Percentiles rank a stretch among this genome's conserved stretches.
Conservation (phyloP, 2,888 invertebrate genomes). For the Drosophila histrio region DNA sequence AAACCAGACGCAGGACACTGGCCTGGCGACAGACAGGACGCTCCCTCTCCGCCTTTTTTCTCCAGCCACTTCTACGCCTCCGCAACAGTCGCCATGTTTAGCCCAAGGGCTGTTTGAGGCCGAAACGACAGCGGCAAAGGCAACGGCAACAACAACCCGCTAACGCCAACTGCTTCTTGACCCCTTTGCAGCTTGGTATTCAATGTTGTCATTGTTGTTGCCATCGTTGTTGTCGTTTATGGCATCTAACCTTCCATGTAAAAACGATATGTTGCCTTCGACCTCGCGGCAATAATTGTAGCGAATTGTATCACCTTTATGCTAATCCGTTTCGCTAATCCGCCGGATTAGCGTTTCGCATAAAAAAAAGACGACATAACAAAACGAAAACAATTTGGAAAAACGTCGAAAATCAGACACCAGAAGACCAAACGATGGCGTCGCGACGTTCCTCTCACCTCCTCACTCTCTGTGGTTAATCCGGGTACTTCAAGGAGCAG, state of each 20-base stretch:
- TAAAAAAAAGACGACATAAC: constrained; percentile 63
- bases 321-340: constrained; percentile 72
- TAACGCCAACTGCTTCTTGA: constrained; percentile 58
- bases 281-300: constrained; percentile 63
- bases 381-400: constrained; percentile 59
- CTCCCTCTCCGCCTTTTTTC: not conserved
- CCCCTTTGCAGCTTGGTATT: constrained; percentile 56
- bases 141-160: constrained; percentile 20
- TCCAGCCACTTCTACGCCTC: not conserved
- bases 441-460: constrained; percentile 20
- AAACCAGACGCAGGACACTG: constrained; percentile 40
- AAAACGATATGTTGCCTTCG: constrained; percentile 51
- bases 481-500: constrained; percentile 57
- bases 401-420: constrained; percentile 60
- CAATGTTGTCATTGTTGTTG: constrained; percentile 21
- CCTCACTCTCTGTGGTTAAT: constrained; percentile 60
- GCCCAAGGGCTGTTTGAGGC: constrained; percentile 30
- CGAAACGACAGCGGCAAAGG: constrained; percentile 20
- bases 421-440: constrained; percentile 29
- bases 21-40: constrained; percentile 18
- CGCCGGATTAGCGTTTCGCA: constrained; percentile 69
- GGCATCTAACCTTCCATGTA: constrained; percentile 62
- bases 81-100: constrained; percentile 50
- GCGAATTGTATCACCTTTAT: constrained; percentile 72
- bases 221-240: constrained; percentile 41